These are phyloP conservation scores for Epinephelus cyanopodus DNA, from an alignment of 2,113 vertebrate genomes.

Conservation along the genomic window DNA sequence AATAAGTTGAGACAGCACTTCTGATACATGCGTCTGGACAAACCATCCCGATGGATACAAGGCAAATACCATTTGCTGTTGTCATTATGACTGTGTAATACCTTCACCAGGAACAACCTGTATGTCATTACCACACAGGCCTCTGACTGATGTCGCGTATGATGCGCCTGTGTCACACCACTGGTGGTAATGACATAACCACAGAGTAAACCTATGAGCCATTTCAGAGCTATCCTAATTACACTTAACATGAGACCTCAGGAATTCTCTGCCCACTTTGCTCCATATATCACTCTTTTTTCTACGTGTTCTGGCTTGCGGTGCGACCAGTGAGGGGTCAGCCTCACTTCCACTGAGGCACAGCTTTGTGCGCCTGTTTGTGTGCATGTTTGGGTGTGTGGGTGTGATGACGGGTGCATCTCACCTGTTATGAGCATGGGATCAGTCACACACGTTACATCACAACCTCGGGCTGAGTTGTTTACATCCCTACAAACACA, in stretches of 20 bases:
- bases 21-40: constrained; percentile 20
- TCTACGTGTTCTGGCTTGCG: constrained; percentile 50
- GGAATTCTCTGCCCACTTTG: constrained; percentile 60
- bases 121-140: constrained; percentile 43
- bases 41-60: constrained; percentile 5
- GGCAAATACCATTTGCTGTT: constrained; percentile 32
- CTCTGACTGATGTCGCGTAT: constrained; percentile 52
- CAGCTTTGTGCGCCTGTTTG: constrained; percentile 10
- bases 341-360: constrained; percentile 35
- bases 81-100: constrained; percentile 59
- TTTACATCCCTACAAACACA: constrained; percentile 65
- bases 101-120: constrained; percentile 40
- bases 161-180: constrained; percentile 49
- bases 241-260: constrained; percentile 65
- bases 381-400: constrained; percentile 20
- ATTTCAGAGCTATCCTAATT: constrained; percentile 72
- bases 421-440: constrained; percentile 62
- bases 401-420: constrained; percentile 35
- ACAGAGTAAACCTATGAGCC: constrained; percentile 55
- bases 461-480: constrained; percentile 56
- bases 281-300: constrained; percentile 44
- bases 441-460: constrained; percentile 63
- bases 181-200: constrained; percentile 53
- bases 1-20: constrained; percentile 39
- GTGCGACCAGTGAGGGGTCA: constrained; percentile 47